phyloP scores from a whole-genome alignment of 2,113 vertebrate species.

The Nothocercus julius region DNA sequence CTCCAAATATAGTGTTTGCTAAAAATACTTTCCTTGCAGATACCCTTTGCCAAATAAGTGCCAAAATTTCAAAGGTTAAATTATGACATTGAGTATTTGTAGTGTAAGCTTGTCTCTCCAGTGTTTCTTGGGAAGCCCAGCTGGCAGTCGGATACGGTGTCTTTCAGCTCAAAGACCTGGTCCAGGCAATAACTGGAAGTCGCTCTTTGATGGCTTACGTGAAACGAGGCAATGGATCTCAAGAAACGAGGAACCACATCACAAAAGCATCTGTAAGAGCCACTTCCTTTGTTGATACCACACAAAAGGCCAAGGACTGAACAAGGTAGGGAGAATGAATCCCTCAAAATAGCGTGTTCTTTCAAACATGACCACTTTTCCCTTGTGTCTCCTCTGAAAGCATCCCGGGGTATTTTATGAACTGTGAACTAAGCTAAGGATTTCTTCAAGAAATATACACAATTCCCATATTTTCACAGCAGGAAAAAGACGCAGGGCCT shows the following conservation, averaged over 20 bases:
- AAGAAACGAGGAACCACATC: conserved; percentile 6
- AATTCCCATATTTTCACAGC: not conserved
- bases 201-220: not conserved
- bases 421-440: not conserved
- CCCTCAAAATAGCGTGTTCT: not conserved
- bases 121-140: not conserved
- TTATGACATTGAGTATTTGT: not conserved
- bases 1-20: not conserved
- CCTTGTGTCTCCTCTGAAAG: not conserved
- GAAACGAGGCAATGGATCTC: conserved; percentile 21
- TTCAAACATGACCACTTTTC: not conserved
- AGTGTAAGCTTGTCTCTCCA: not conserved
- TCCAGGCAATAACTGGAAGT: conserved; percentile 33
- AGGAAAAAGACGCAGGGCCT: not conserved
- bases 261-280: conserved; percentile 45
- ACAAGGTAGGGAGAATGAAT: not conserved
- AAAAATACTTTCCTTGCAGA: conserved; percentile 37
- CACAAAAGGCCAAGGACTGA: conserved; percentile 48
- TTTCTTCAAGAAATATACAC: not conserved
- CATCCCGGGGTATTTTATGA: not conserved
- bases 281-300: conserved; percentile 48
- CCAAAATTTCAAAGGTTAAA: conserved; percentile 49
- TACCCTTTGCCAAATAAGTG: conserved; percentile 2
- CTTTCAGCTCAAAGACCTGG: not conserved
- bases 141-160: not conserved